A percentile compares a stretch with the other conserved stretches of the same genome.
Conservation (phyloP, 2,113 vertebrate genomes). For the Chlorodrepanis virens region DNA sequence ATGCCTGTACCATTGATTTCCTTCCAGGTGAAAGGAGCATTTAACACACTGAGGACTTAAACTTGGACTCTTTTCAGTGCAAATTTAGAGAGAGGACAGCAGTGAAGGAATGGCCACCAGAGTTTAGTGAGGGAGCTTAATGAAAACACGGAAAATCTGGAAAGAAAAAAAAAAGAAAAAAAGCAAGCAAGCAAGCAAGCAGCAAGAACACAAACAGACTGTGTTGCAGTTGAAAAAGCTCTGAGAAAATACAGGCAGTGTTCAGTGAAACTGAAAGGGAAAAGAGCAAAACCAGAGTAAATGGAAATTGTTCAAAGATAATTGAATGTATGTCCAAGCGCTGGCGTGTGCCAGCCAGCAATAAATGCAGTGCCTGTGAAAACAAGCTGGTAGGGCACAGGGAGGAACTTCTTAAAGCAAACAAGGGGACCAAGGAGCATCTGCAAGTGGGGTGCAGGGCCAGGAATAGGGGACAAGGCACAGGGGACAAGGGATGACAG, state of each 20-base stretch:
- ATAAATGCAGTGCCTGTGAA: constrained; percentile 43
- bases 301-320: constrained; percentile 68
- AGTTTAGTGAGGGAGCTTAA: constrained; percentile 14
- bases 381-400: constrained; percentile 20
- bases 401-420: constrained; percentile 41
- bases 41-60: not conserved
- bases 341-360: constrained; percentile 42
- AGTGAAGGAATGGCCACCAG: not conserved
- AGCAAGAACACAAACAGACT: not conserved
- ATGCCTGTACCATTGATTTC: not conserved
- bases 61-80: not conserved
- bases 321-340: constrained; percentile 65
- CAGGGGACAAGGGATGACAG: not conserved
- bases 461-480: not conserved
- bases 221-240: constrained; percentile 7
- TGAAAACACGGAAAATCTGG: not conserved
- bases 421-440: constrained; percentile 36
- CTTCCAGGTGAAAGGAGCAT: constrained; percentile 5
- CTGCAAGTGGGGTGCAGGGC: constrained; percentile 27
- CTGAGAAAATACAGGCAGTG: constrained; percentile 34
- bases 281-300: constrained; percentile 50
- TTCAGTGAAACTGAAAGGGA: constrained; percentile 47
- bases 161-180: not conserved
- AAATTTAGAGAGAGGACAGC: not conserved
- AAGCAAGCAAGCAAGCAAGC: not conserved